Base-by-base conservation (phyloP, 1,140 invertebrate genomes). In the Octopus sinensis region DNA sequence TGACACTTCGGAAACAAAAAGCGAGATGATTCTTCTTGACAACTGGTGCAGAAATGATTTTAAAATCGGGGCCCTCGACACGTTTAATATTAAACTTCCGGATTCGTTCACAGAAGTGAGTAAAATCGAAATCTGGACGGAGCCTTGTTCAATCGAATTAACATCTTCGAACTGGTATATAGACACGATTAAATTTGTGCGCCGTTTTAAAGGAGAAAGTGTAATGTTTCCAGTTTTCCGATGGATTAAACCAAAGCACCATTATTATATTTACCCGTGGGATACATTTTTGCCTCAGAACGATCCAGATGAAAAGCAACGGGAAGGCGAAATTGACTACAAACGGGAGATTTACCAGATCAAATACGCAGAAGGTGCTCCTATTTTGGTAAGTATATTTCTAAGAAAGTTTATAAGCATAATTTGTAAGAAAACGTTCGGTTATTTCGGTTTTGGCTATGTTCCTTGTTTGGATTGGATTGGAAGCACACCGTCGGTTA, bases 111-210 rank as follows among this genome's bases (percentile, higher is more conserved):
- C 80, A 86, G 77, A 83, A 6, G 80, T 84, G 17, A 9, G 62
- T 51, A 84, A 81, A 54, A 83, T 85, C 30, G 84, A 85, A 73
- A 53, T 85, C 6, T 84, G 83, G 84, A 23, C 83, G 9, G 82
- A 85, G 23, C 68, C 54, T 85, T 0, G 91, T 90, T 87, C 80
- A 90, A 52, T 12, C 30, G 30, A 43, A 43, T 43, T 43, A 43
- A 43, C 30, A 43, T 83, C 88, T 76, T 88, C 88, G 0, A 91
- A 91, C 80, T 91, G 91, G 89, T 91, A 86, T 80, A 91, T 90
- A 76, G 91, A 91, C 85, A 90, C 89, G 54, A 89, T 90, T 23
- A 91, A 91, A 80, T 88, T 91, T 4, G 86, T 84, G 73, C 85
- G 87, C 75, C 86, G 88, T 79, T 85, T 88, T 78, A 86, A 86